phyloP scores from a whole-genome alignment of 2,797 vertebrate species.

The Helicolenus hilgendorfi region DNA sequence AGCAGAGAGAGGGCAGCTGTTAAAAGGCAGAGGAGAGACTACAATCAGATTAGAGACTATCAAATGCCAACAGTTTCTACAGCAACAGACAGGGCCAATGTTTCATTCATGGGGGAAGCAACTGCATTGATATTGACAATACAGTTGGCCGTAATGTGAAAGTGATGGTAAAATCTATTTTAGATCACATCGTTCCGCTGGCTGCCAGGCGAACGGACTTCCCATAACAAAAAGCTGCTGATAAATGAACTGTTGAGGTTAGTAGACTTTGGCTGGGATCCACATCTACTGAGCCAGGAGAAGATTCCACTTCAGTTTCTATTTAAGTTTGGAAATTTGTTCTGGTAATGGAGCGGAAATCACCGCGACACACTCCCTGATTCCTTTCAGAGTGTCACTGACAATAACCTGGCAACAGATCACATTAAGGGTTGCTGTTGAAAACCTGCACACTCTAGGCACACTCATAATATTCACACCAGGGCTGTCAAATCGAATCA shows the following conservation, averaged over 20 bases:
- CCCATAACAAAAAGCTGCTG: background rate
- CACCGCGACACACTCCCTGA: too few species aligned
- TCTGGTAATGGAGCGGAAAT: too few species aligned
- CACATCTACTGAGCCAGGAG: background rate
- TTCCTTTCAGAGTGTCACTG: too few species aligned
- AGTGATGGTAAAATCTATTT: background rate
- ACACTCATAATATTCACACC: too few species aligned
- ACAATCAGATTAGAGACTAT: conserved; percentile 36
- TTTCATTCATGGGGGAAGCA: background rate
- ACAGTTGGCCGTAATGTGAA: background rate
- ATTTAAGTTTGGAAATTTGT: background rate
- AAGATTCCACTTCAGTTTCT: background rate
- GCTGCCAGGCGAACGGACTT: background rate
- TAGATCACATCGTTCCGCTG: background rate
- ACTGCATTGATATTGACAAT: background rate
- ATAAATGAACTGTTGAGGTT: background rate
- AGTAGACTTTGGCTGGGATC: background rate
- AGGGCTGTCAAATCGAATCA: too few species aligned
- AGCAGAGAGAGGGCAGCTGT: background rate
- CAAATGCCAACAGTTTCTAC: conserved; percentile 4
- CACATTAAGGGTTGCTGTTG: too few species aligned
- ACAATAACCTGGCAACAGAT: too few species aligned
- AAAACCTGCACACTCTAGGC: too few species aligned
- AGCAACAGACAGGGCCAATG: conserved; percentile 34
- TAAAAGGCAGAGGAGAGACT: background rate